Evolutionary conservation across 1,140 invertebrate species (phyloP).

Genomic region (Polypedilum pembai): DNA sequence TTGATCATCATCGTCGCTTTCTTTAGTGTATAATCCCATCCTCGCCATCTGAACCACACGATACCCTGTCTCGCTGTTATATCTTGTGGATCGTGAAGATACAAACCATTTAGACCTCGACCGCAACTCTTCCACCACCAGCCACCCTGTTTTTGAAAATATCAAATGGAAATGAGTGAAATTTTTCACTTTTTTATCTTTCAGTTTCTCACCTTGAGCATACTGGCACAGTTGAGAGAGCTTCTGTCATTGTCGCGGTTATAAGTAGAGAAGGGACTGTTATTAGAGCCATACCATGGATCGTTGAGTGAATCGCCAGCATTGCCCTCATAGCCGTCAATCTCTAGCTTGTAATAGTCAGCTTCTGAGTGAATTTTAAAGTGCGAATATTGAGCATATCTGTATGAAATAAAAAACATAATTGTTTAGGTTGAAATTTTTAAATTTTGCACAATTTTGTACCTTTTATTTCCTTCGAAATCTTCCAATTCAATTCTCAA

Average conservation of each 20-base stretch:
- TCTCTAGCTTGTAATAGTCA: conserved; percentile 80
- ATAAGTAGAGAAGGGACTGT: conserved; percentile 81
- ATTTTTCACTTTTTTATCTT: no score
- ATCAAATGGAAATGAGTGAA: neutral
- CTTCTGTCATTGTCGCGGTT: conserved; percentile 70
- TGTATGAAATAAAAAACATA: conserved; percentile 39
- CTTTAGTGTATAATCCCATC: conserved; percentile 87
- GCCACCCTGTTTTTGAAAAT: conserved; percentile 50
- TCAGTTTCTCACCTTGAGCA: conserved; percentile 24
- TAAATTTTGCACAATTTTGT: neutral
- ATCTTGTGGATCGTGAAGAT: conserved; percentile 80
- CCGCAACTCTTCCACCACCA: conserved; percentile 95
- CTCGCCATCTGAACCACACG: conserved; percentile 89
- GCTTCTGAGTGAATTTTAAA: conserved; percentile 78
- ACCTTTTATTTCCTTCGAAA: conserved; percentile 81
- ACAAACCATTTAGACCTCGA: conserved; percentile 76
- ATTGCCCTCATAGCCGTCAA: conserved; percentile 78
- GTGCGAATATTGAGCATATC: conserved; percentile 79
- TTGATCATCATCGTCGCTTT: conserved; percentile 86
- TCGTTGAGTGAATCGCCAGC: conserved; percentile 78
- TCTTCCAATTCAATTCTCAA: conserved; percentile 78
- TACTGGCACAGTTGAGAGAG: conserved; percentile 57
- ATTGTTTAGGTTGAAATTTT: neutral
- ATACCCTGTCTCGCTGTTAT: conserved; percentile 83
- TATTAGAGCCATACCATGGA: conserved; percentile 79